These are phyloP conservation scores for Gastrophysa polygoni DNA, from an alignment of 2,888 invertebrate species.

Conservation along the genomic window DNA sequence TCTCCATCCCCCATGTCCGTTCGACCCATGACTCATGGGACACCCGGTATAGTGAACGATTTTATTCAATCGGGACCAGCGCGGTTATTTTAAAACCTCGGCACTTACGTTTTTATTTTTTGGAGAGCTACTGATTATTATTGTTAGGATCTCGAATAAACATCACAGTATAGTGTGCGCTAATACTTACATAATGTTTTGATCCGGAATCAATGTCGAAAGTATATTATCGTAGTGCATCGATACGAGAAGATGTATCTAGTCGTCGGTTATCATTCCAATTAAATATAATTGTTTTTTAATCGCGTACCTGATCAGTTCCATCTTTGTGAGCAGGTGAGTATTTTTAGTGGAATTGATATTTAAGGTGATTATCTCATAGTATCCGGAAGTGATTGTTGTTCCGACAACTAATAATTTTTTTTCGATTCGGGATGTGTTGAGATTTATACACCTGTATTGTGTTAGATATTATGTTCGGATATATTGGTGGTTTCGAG, in stretches of 20 bases:
- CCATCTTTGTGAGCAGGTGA: not conserved
- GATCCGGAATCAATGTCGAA: not conserved
- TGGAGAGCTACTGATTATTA: not conserved
- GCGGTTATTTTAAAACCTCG: not conserved
- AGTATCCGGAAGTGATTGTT: too few species aligned
- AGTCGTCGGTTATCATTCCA: not conserved
- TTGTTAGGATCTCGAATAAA: not conserved
- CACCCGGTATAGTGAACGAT: not conserved
- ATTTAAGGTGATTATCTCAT: too few species aligned
- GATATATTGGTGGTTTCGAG: too few species aligned
- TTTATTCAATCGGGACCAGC: not conserved
- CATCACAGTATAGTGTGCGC: not conserved
- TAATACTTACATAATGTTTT: slow-evolving; percentile 1
- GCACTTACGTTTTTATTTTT: not conserved
- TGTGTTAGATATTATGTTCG: too few species aligned
- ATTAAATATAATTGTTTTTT: not conserved
- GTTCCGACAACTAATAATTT: too few species aligned
- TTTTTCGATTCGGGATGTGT: too few species aligned
- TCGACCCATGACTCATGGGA: too few species aligned
- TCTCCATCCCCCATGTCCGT: too few species aligned
- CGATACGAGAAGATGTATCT: not conserved
- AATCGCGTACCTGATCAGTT: not conserved
- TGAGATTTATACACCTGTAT: too few species aligned
- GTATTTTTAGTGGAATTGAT: not conserved
- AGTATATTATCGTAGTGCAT: not conserved